Conservation (phyloP, 2,113 vertebrate species). For the Chunga burmeisteri region DNA sequence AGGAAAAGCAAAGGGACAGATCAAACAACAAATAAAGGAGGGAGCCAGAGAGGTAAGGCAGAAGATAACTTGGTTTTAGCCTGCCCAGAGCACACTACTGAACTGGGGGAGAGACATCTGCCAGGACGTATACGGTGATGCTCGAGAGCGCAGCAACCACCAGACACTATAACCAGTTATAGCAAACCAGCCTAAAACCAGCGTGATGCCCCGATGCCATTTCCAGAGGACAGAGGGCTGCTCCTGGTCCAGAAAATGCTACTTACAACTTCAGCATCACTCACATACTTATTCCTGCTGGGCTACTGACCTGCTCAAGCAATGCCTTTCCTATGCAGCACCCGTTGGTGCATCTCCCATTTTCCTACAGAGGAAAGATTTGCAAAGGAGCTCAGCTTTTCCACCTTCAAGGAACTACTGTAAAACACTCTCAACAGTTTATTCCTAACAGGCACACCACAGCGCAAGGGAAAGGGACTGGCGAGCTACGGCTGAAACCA, state of each 20-base stretch:
- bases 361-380: neutral
- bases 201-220: rapidly evolving
- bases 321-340: rapidly evolving
- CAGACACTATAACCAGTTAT: rapidly evolving
- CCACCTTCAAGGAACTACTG: neutral
- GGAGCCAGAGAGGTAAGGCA: neutral
- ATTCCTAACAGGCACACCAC: neutral
- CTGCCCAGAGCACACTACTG: too few relatives aligned
- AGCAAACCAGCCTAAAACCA: neutral
- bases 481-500: neutral
- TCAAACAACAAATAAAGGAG: neutral
- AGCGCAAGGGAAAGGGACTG: neutral
- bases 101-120: too few relatives aligned
- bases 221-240: neutral
- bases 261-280: neutral
- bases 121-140: neutral
- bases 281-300: rapidly evolving
- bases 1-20: neutral
- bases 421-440: neutral
- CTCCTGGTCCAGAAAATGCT: neutral
- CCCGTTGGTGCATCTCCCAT: neutral
- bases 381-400: neutral
- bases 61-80: neutral
- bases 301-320: neutral
- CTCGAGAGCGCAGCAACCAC: rapidly evolving